These are phyloP conservation scores for Trogon melanurus DNA, from an alignment of 2,113 vertebrate species.

Conservation along the genomic window DNA sequence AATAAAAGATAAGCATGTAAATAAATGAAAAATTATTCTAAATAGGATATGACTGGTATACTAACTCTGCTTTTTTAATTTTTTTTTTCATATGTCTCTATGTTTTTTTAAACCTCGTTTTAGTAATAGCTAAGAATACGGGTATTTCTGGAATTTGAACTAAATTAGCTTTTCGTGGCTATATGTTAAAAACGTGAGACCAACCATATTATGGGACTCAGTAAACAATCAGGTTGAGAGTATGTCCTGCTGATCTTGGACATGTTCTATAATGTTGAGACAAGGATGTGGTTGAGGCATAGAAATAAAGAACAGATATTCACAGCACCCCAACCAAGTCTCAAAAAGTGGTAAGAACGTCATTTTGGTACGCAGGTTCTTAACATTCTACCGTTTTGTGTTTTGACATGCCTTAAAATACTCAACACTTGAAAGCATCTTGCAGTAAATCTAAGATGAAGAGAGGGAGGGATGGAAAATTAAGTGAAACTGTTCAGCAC, in stretches of 20 bases:
- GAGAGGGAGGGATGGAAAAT: not conserved
- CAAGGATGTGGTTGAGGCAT: not conserved
- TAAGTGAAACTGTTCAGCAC: not conserved
- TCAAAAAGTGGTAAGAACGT: not conserved
- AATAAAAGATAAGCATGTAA: not conserved
- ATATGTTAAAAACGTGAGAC: not conserved
- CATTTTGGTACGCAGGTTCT: not conserved
- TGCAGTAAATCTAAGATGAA: not conserved
- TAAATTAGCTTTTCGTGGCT: not conserved
- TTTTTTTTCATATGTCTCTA: not conserved
- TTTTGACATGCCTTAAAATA: not conserved
- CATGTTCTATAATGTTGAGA: not conserved
- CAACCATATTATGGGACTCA: not conserved
- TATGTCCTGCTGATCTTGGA: too few species aligned
- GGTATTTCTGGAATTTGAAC: not conserved
- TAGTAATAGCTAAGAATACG: not conserved
- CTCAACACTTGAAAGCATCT: not conserved
- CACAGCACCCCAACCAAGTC: not conserved
- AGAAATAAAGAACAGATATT: not conserved
- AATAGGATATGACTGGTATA: not conserved
- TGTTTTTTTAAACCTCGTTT: not conserved
- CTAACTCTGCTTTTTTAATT: not conserved
- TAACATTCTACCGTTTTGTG: not conserved
- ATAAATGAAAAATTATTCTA: not conserved
- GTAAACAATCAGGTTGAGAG: not conserved